Evolutionary conservation across 2,888 invertebrate genomes (phyloP).

Genomic region (Exocentrus adspersus): DNA sequence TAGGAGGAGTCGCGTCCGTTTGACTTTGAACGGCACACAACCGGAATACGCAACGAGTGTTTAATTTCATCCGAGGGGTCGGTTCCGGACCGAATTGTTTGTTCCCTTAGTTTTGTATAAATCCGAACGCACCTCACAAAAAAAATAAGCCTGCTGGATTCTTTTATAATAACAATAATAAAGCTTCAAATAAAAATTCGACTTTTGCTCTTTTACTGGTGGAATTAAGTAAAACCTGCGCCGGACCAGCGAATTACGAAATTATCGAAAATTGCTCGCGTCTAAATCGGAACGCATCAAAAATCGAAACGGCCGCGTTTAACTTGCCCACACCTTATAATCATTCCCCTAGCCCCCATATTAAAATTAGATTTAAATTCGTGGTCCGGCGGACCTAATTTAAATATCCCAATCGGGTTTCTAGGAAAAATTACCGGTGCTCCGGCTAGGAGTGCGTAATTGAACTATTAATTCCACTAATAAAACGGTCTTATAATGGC

Average conservation of each 20-base stretch:
- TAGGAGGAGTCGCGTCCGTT: constrained; percentile 29
- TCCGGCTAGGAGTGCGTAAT: constrained; percentile 3
- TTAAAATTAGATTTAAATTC: constrained; percentile 22
- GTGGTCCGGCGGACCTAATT: constrained; percentile 4
- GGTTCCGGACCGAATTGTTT: background rate
- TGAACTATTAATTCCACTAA: constrained; percentile 11
- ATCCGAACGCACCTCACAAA: too few relatives aligned
- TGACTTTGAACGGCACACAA: constrained; percentile 40
- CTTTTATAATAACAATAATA: background rate
- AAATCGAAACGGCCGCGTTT: constrained; percentile 8
- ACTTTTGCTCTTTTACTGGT: background rate
- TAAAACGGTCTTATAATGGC: constrained; percentile 17
- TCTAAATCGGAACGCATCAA: background rate
- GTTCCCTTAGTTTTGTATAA: background rate
- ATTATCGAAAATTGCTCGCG: background rate
- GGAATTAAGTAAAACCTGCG: background rate
- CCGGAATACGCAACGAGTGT: constrained; percentile 44
- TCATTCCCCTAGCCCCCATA: background rate
- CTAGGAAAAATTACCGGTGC: constrained; percentile 18
- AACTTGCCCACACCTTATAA: constrained; percentile 9
- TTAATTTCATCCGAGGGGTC: constrained; percentile 38
- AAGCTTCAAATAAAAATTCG: background rate
- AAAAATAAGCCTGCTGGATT: background rate
- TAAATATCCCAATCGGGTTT: constrained; percentile 9
- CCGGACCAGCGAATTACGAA: background rate